A percentile compares a stretch with the other conserved stretches of the same genome.
Conservation (phyloP, 30 jellyfish, hydroid and myxozoan species). For the Aurelia aurita complex sp. Pacific region DNA sequence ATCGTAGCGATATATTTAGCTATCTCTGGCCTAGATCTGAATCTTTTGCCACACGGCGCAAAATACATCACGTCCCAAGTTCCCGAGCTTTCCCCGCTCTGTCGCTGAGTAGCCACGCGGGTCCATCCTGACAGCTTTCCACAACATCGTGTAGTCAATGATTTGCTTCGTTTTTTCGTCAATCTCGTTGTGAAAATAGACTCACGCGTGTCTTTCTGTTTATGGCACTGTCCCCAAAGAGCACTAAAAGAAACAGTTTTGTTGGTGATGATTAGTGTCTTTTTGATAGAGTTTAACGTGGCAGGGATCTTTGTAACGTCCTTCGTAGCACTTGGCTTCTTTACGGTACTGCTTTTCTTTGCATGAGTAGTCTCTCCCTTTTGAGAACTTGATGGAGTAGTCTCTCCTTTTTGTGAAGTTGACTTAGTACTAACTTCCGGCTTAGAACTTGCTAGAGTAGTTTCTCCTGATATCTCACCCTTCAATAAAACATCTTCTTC, state of each 20-base stretch:
- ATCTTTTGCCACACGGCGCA: conserved; percentile 22
- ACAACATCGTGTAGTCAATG: conserved; percentile 32
- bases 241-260: no score
- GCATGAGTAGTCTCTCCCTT: not conserved
- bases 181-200: not conserved
- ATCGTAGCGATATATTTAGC: conserved; percentile 1
- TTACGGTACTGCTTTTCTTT: not conserved
- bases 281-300: not conserved
- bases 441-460: no score
- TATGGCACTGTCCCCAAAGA: conserved; percentile 3
- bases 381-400: no score
- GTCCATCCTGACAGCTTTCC: conserved; percentile 67
- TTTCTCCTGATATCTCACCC: no score
- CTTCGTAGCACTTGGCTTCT: not conserved
- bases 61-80: conserved; percentile 45
- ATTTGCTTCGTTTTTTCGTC: not conserved
- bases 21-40: conserved; percentile 54
- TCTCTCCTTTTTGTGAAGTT: no score
- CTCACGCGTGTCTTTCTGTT: not conserved
- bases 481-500: no score
- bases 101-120: conserved; percentile 43
- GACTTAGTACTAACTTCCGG: no score
- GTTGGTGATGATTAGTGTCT: no score
- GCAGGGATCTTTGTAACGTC: not conserved
- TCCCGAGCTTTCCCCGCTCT: conserved; percentile 42